Percentiles rank a stretch among this genome's conserved stretches.
Conservation (phyloP, 2,797 vertebrate genomes). For the Scolopax bukidnonensis region DNA sequence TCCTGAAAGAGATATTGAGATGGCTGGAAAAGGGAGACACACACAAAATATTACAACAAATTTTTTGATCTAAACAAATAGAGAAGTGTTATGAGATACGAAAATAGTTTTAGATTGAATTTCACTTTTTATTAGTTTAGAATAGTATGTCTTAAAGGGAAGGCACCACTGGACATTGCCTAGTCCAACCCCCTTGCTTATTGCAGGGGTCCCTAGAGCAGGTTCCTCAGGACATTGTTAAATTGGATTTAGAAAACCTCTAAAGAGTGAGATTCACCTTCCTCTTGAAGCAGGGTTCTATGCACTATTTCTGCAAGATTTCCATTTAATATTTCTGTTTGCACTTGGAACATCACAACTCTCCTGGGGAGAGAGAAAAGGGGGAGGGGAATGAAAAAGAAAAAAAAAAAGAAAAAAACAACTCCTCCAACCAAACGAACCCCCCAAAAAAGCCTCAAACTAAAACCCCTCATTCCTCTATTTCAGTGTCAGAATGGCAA, state of each 20-base stretch:
- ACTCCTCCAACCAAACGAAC: not conserved
- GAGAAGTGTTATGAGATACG: not conserved
- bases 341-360: not conserved
- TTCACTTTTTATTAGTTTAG: not conserved
- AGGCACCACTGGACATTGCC: not conserved
- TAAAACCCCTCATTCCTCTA: not conserved
- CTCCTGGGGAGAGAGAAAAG: not conserved
- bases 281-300: not conserved
- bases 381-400: too few species aligned
- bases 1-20: not conserved
- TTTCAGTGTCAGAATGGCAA: not conserved
- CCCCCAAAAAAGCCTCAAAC: not conserved
- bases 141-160: not conserved
- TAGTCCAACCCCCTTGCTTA: not conserved
- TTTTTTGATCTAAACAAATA: not conserved
- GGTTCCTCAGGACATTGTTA: not conserved
- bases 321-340: not conserved
- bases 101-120: not conserved
- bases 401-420: not conserved
- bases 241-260: not conserved
- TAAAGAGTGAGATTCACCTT: not conserved
- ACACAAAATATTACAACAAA: not conserved
- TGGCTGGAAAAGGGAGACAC: not conserved
- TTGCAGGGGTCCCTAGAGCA: not conserved
- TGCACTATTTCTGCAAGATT: not conserved